Evolutionary conservation across 2,113 vertebrate species (phyloP), one percentile per base, ranked within the genome.

Genomic region (Syngnathus floridae): DNA sequence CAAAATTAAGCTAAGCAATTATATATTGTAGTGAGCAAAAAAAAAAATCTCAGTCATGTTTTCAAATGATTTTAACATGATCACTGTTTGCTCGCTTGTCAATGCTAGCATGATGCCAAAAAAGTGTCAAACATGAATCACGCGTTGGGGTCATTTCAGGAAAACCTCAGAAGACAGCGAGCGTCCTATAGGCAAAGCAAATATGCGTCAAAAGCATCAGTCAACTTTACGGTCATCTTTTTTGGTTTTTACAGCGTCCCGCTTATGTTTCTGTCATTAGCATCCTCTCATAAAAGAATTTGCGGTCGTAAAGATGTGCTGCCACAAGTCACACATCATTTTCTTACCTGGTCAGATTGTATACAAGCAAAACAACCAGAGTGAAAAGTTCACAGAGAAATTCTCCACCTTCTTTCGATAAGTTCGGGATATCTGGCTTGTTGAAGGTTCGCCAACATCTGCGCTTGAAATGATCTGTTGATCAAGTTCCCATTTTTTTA

Each of bases 241-340:
- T 88, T 61, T 14, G 5, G 13, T 16, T 41, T 43, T 61, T 26
- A 61, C 86, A 81, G 86, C 77, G 70, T 74, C 82, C 73, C 77
- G 67, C 86, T 74, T 79, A 79, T 82, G 86, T 80, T 86, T 90
- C 87, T 92, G 89, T 91, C 90, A 92, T 92, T 89, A 92, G 73
- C 73, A 74, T 74, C 73, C 75, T 71, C 79, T 85, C 87, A 91
- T 91, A 91, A 92, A 91, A 90, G 67, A 76, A 56, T 72, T 83
- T 71, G 70, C 78, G 65, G 75, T 71, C 88, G 88, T 87, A 88
- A 90, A 70, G 64, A 82, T 80, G 58, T 63, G 78, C 76, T 81
- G 61, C 60, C 67, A 41, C 65, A 31, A 31, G 26, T 31, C 26
- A 31, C 26, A 31, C 26, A 31, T 31, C 26, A 31, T 31, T 31